phyloP scores from a whole-genome alignment of 2,113 vertebrate genomes.

The Psettodes erumei region DNA sequence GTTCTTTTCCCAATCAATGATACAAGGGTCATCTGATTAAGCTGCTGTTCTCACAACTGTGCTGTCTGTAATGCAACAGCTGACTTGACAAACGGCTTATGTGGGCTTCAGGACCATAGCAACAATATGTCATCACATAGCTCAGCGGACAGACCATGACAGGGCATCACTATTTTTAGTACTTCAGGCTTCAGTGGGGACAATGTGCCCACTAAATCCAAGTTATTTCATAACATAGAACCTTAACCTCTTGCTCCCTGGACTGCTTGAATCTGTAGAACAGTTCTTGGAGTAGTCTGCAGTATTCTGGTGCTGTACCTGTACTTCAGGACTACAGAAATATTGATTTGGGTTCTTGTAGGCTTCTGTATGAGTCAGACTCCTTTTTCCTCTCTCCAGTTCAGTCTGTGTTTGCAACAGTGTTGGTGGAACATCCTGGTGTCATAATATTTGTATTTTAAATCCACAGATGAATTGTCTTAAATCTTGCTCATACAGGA shows the following conservation, averaged over 20 bases:
- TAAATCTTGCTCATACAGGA: neutral
- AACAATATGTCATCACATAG: constrained; percentile 71
- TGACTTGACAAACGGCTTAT: constrained; percentile 49
- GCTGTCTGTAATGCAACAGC: constrained; percentile 31
- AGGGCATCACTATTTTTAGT: constrained; percentile 84
- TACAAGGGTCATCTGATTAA: neutral
- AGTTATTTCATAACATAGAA: neutral
- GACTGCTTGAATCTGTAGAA: neutral
- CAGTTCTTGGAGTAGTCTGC: neutral
- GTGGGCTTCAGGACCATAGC: constrained; percentile 62
- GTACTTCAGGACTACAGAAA: neutral
- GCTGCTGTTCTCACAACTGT: constrained; percentile 1
- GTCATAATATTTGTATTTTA: neutral
- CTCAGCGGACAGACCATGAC: constrained; percentile 35
- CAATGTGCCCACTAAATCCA: constrained; percentile 16
- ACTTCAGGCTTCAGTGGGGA: constrained; percentile 6
- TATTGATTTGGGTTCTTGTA: neutral
- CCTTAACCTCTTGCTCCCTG: neutral
- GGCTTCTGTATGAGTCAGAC: neutral
- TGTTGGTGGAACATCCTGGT: no score
- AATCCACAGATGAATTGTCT: neutral
- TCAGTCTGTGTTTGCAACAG: neutral
- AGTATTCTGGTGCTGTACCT: neutral
- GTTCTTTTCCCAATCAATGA: neutral
- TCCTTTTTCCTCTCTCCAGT: neutral